Conservation (phyloP, 2,797 vertebrate genomes). For the Trichosurus vulpecula region DNA sequence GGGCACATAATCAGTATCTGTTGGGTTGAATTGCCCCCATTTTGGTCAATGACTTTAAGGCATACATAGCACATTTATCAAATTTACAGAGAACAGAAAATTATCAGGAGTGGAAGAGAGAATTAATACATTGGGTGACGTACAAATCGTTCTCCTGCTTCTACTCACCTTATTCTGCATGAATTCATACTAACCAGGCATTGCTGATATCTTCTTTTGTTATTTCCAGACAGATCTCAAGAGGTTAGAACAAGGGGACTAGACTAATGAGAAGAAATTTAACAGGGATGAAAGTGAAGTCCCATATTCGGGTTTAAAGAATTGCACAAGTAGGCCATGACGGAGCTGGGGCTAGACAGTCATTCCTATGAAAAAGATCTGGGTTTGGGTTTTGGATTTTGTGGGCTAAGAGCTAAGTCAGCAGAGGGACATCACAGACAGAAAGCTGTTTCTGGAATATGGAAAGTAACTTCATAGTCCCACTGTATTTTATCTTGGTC, state of each 20-base stretch:
- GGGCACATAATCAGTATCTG: neutral
- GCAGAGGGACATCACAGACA: neutral
- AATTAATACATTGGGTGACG: neutral
- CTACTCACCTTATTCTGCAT: neutral
- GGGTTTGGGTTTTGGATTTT: neutral
- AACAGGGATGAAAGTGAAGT: neutral
- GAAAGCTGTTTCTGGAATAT: neutral
- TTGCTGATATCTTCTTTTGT: neutral
- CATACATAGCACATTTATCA: neutral
- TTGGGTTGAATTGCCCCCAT: neutral
- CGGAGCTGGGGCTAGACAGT: neutral
- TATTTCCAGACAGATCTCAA: neutral
- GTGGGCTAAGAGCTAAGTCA: neutral
- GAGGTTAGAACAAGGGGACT: neutral
- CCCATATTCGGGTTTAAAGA: neutral
- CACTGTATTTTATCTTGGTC: neutral
- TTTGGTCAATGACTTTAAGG: neutral
- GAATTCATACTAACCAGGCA: neutral
- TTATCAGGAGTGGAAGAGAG: neutral
- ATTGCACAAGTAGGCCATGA: neutral
- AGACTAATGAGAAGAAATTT: neutral
- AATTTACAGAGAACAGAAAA: neutral
- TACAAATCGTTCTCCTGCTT: neutral
- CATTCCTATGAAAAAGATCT: neutral
- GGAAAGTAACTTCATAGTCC: neutral